Conservation (phyloP, 2,797 vertebrate genomes). For the Pangasius macronema region DNA sequence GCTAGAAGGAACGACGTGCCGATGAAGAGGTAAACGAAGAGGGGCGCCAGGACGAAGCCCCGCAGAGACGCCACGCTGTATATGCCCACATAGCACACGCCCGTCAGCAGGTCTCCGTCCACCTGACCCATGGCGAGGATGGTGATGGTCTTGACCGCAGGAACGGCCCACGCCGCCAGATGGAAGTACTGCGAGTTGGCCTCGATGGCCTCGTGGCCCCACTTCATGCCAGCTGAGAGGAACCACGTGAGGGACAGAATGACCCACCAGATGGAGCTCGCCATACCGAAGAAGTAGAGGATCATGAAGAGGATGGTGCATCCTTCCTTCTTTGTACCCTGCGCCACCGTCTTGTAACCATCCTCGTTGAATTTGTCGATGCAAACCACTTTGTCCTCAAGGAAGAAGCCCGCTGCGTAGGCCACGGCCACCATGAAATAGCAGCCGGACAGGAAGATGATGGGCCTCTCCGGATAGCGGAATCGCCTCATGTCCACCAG, state of each 20-base stretch:
- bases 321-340: slow-evolving; percentile 97
- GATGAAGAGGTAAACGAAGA: slow-evolving; percentile 97
- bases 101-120: slow-evolving; percentile 93
- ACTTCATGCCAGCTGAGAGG: slow-evolving; percentile 96
- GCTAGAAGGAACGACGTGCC: slow-evolving; percentile 99
- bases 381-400: slow-evolving; percentile 93
- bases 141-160: slow-evolving; percentile 95
- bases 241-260: slow-evolving; percentile 96
- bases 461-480: slow-evolving; percentile 94
- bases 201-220: slow-evolving; percentile 97
- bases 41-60: slow-evolving; percentile 92
- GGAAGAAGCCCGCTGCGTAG: slow-evolving; percentile 89
- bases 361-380: slow-evolving; percentile 91
- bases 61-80: slow-evolving; percentile 91
- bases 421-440: slow-evolving; percentile 98
- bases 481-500: slow-evolving; percentile 96
- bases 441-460: slow-evolving; percentile 95
- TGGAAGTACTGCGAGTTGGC: slow-evolving; percentile 98
- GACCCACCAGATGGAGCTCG: slow-evolving; percentile 91
- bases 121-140: slow-evolving; percentile 97
- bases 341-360: slow-evolving; percentile 91
- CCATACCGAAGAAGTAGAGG: slow-evolving; percentile 89
- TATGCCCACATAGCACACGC: slow-evolving; percentile 95
- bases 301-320: slow-evolving; percentile 99
- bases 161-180: slow-evolving; percentile 95